Percentiles rank a stretch among this genome's conserved stretches.
These are phyloP conservation scores for Lepidocyrtinus sp. DNA, from an alignment of 2,888 invertebrate species.

Conservation along the genomic window DNA sequence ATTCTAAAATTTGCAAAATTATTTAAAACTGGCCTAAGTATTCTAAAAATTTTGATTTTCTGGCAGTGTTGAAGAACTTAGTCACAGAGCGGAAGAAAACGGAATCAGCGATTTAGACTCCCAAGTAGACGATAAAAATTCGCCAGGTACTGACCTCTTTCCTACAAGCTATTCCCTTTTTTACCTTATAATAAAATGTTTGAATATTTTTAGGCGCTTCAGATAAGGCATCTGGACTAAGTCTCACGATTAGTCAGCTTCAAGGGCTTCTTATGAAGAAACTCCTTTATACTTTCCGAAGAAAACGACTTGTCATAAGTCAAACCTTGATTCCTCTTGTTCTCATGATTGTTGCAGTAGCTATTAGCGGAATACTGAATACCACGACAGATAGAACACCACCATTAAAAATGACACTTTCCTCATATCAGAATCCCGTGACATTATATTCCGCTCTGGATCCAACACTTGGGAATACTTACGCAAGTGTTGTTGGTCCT, in stretches of 20 bases:
- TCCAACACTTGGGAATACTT: too few relatives aligned
- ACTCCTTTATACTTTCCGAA: conserved; percentile 65
- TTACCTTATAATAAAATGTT: too few relatives aligned
- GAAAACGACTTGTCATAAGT: conserved; percentile 61
- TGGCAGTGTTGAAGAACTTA: too few relatives aligned
- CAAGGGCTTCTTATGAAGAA: conserved; percentile 65
- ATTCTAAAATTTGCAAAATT: background rate
- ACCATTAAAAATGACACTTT: conserved; percentile 58
- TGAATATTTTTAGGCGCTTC: too few relatives aligned
- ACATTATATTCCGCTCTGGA: conserved; percentile 56
- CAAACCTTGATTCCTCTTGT: conserved; percentile 66
- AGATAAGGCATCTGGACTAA: too few relatives aligned
- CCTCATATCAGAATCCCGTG: conserved; percentile 60
- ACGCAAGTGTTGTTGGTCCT: conserved; percentile 52
- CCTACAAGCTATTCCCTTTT: too few relatives aligned
- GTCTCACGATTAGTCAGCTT: too few relatives aligned
- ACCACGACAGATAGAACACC: conserved; percentile 43
- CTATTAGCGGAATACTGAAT: conserved; percentile 60
- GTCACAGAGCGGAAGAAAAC: background rate
- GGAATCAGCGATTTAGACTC: too few relatives aligned
- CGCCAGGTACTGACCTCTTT: too few relatives aligned
- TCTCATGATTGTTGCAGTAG: conserved; percentile 64
- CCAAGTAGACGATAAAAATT: background rate
- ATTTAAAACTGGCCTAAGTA: background rate
- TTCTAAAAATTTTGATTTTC: too few relatives aligned